Evolutionary conservation across 2,113 vertebrate genomes (phyloP).

Genomic region (Microcebus jonahi): DNA sequence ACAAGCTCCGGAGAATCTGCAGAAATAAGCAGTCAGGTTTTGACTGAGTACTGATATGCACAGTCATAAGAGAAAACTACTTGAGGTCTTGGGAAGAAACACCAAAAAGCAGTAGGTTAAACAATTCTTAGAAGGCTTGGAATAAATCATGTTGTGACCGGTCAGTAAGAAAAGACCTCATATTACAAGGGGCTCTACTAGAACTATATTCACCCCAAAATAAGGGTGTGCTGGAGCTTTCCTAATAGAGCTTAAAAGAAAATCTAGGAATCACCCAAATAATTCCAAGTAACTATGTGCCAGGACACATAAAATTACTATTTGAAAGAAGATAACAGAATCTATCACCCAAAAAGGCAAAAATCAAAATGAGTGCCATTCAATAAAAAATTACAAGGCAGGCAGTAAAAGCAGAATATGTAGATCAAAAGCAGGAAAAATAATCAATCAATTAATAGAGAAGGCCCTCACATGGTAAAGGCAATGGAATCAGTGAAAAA

Average conservation of each 20-base stretch:
- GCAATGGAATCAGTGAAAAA: not conserved
- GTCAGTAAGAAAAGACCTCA: not conserved
- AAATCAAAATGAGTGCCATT: not conserved
- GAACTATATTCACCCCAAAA: not conserved
- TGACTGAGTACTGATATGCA: too few species aligned
- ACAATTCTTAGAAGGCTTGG: not conserved
- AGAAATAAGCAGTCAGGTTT: not conserved
- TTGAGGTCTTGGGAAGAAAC: not conserved
- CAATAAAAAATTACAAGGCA: not conserved
- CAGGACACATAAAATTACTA: not conserved
- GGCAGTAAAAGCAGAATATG: not conserved
- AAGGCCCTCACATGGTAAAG: not conserved
- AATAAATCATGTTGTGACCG: not conserved
- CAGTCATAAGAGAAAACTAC: not conserved
- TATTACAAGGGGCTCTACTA: not conserved
- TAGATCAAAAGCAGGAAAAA: not conserved
- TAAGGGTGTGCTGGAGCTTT: not conserved
- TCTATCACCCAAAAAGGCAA: not conserved
- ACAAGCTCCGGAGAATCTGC: not conserved
- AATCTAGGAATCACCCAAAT: not conserved
- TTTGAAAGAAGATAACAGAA: not conserved
- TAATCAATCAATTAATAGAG: not conserved
- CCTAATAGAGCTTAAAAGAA: not conserved
- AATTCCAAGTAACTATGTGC: not conserved
- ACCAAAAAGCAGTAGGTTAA: not conserved